Percentiles rank a stretch among this genome's conserved stretches.
Evolutionary conservation across 2,888 invertebrate genomes (phyloP).

Genomic region (Isoperla grammatica): DNA sequence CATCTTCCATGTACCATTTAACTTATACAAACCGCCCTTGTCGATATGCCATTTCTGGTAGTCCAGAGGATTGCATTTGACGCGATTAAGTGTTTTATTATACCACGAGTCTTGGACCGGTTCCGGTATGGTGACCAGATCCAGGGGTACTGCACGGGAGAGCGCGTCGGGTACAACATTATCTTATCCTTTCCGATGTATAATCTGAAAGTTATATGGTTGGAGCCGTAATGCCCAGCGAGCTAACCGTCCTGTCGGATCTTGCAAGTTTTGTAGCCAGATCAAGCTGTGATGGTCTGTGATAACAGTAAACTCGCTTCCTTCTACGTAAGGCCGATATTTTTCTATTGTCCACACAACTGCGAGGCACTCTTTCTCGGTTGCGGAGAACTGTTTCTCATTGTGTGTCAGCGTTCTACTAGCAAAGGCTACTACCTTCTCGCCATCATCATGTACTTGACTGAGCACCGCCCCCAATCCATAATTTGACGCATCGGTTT

Average conservation of each 20-base stretch:
- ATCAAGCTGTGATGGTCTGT: constrained; percentile 7
- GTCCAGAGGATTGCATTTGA: neutral
- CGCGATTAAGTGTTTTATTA: too few relatives aligned
- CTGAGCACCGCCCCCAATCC: constrained; percentile 35
- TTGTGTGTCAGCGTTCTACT: constrained; percentile 5
- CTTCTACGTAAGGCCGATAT: constrained; percentile 17
- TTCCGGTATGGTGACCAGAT: neutral
- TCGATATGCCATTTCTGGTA: neutral
- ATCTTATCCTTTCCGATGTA: constrained; percentile 34
- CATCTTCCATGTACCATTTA: constrained; percentile 30
- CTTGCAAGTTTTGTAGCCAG: constrained; percentile 13
- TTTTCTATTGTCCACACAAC: constrained; percentile 18
- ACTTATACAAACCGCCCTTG: neutral
- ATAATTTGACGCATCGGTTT: constrained; percentile 34
- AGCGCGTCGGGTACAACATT: constrained; percentile 38
- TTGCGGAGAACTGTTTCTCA: constrained; percentile 10
- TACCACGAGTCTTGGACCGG: constrained; percentile 22
- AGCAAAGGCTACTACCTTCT: constrained; percentile 16
- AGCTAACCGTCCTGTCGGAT: constrained; percentile 4
- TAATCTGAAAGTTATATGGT: constrained; percentile 35
- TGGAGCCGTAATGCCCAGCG: constrained; percentile 29
- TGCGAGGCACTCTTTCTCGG: constrained; percentile 4
- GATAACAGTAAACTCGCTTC: constrained; percentile 1
- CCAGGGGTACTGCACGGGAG: constrained; percentile 28
- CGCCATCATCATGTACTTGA: constrained; percentile 27